Evolutionary conservation across 2,113 vertebrate species (phyloP).

Genomic region (Nothoprocta pentlandii): DNA sequence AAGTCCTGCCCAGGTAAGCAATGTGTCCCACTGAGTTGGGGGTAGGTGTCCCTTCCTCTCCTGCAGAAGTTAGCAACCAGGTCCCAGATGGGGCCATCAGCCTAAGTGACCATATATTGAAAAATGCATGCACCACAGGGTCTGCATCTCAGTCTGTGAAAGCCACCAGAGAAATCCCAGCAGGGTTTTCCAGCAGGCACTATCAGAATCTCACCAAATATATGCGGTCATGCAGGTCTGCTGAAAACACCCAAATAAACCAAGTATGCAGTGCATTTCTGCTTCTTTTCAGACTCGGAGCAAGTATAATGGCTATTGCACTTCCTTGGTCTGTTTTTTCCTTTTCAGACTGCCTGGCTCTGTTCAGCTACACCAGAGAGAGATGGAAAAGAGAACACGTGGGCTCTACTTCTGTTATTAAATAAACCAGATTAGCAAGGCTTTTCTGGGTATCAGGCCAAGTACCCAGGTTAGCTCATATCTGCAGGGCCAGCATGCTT

Average conservation of each 20-base stretch:
- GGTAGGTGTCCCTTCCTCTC: not conserved
- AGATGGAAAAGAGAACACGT: not conserved
- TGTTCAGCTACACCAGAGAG: not conserved
- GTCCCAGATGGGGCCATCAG: fast-evolving
- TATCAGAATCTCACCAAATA: not conserved
- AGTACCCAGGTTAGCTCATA: not conserved
- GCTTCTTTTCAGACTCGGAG: not conserved
- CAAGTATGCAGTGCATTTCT: not conserved
- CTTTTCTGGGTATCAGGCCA: not conserved
- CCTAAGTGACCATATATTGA: not conserved
- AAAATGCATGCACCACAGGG: not conserved
- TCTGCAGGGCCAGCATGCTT: fast-evolving
- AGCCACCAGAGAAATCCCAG: not conserved
- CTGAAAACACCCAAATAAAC: not conserved
- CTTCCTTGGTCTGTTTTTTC: not conserved
- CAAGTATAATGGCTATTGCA: not conserved
- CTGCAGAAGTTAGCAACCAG: not conserved
- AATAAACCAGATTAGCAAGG: not conserved
- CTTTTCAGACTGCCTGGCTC: not conserved
- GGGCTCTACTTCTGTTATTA: not conserved
- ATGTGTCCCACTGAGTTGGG: not conserved
- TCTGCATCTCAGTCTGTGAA: not conserved
- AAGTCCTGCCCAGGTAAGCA: not conserved
- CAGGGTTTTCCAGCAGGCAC: not conserved
- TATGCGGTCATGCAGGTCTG: not conserved